These are phyloP conservation scores for Lepidostoma basale DNA, from an alignment of 1,140 invertebrate species.

Conservation along the genomic window DNA sequence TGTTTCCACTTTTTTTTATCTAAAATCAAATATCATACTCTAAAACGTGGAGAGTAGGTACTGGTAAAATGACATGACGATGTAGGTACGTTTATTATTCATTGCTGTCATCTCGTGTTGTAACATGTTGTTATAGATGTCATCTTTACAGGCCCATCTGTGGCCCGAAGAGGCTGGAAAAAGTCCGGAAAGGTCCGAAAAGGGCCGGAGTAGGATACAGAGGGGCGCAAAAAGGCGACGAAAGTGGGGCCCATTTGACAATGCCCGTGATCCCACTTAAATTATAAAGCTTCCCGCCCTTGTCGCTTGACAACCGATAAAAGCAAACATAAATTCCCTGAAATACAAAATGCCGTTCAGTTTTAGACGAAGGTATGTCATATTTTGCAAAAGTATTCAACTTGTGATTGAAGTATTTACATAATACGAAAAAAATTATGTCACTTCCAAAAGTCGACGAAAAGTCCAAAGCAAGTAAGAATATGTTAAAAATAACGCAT, in stretches of 20 bases:
- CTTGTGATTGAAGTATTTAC: no score
- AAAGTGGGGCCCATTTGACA: conserved; percentile 40
- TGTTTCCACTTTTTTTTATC: no score
- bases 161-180: not conserved
- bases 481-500: no score
- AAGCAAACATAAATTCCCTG: conserved; percentile 44
- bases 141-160: not conserved
- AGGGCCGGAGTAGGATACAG: not conserved
- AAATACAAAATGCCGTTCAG: no score
- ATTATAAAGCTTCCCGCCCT: conserved; percentile 41
- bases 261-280: conserved; percentile 44
- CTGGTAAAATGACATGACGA: not conserved
- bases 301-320: conserved; percentile 44
- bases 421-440: no score
- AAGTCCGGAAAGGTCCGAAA: no score
- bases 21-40: no score
- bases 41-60: not conserved
- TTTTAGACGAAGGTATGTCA: no score
- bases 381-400: no score
- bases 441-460: no score
- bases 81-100: conserved; percentile 42
- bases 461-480: no score
- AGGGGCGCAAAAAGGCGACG: conserved; percentile 21
- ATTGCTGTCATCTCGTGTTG: conserved; percentile 30
- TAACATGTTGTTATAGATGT: no score